Base-by-base conservation (phyloP, 2,113 vertebrate species). In the Forbesichthys agassizii region DNA sequence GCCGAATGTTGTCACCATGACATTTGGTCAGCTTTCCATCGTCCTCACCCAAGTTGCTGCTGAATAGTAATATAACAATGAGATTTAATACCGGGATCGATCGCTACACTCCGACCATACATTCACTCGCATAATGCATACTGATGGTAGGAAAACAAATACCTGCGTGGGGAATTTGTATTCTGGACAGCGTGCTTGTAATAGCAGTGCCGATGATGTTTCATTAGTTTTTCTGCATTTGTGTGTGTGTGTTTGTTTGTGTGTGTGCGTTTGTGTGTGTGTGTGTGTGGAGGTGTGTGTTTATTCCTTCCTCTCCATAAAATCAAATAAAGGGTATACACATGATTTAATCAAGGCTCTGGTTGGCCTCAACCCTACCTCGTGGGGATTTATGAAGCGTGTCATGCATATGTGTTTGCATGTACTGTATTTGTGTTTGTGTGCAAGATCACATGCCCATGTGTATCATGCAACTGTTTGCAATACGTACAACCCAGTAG, bases 31-130 rank as follows among this genome's bases (percentile, higher is more conserved):
- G 84, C 81, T 78, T 78, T 79, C 64, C 78, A 80, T 77, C 68
- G 55, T 49, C 68, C 64, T 88, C 86, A 82, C 82, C 79, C 83
- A 80, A 58, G 78, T 80, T 57, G 63, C 74, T 48, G 71, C 81
- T 84, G 88, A 86, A 87, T 85, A 76, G 80, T 77, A 87, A 88
- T 75, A 70, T 79, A 88, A 88, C 83, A 89, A 87, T 87, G 86
- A 83, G 84, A 85, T 90, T 84, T 91, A 88, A 89, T 84, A 82
- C 75, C 62, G 55, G 80, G 88, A 91, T 89, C 91, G 83, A 88
- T 90, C 86, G 82, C 75, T 68, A 62, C 81, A 86, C 83, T 83
- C 78, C 86, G 79, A 82, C 86, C 79, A 89, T 89, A 88, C 85
- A 85, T 89, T 82, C 77, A 61, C 73, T 75, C 68, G 63, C 77